Evolutionary conservation across 2,113 vertebrate species (phyloP).

Genomic region (Coregonus clupeaformis): DNA sequence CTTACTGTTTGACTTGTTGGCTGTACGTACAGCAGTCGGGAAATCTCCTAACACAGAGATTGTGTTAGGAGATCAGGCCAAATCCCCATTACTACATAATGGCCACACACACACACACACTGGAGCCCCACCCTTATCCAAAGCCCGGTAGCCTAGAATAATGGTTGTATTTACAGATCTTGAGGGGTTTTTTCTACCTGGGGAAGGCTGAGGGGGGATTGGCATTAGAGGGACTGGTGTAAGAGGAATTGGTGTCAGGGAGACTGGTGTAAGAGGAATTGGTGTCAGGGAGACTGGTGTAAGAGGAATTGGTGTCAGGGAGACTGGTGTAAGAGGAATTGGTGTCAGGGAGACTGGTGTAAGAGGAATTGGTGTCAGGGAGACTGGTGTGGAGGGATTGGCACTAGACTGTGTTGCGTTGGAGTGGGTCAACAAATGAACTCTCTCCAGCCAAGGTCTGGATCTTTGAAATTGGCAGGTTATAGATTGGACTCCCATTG

Average conservation of each 20-base stretch:
- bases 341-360: too few species aligned
- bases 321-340: too few species aligned
- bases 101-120: too few species aligned
- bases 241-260: too few species aligned
- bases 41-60: background rate
- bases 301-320: too few species aligned
- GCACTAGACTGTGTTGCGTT: background rate
- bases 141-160: background rate
- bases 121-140: background rate
- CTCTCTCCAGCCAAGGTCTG: background rate
- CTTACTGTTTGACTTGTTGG: background rate
- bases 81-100: background rate
- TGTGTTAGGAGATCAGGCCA: too few species aligned
- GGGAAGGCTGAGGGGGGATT: background rate
- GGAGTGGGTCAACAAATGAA: constrained; percentile 24
- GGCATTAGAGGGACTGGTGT: background rate
- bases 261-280: too few species aligned
- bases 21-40: background rate
- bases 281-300: too few species aligned
- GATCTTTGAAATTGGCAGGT: constrained; percentile 36
- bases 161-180: constrained; percentile 14
- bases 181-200: background rate
- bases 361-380: too few species aligned
- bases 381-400: too few species aligned
- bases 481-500: constrained; percentile 3